phyloP scores from a whole-genome alignment of 2,888 invertebrate genomes.

The Omphaloscelis lunosa region DNA sequence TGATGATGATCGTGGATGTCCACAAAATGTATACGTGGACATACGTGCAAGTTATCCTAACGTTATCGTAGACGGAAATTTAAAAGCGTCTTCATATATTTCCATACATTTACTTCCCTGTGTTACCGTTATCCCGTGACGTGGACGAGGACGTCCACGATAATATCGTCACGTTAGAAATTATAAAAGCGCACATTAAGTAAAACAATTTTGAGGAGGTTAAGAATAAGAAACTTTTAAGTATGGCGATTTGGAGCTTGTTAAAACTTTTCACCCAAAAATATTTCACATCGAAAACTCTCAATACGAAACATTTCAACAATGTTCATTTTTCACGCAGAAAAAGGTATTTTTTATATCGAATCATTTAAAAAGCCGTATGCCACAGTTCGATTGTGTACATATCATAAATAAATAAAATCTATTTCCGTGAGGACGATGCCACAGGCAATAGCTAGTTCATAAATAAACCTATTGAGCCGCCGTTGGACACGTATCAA shows the following conservation, averaged over 20 bases:
- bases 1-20: too few relatives aligned
- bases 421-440: slow-evolving; percentile 3
- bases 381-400: slow-evolving; percentile 9
- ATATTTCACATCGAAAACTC: slow-evolving; percentile 7
- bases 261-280: slow-evolving; percentile 24
- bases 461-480: slow-evolving; percentile 49
- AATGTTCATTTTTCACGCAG: slow-evolving; percentile 7
- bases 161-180: background rate
- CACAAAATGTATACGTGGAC: background rate
- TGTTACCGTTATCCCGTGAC: too few relatives aligned
- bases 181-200: background rate
- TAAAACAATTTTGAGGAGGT: background rate
- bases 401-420: slow-evolving; percentile 35
- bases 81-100: too few relatives aligned
- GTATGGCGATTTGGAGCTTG: background rate
- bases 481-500: slow-evolving; percentile 53
- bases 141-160: background rate
- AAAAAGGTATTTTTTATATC: background rate
- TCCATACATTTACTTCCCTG: background rate
- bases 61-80: too few relatives aligned
- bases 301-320: slow-evolving; percentile 19
- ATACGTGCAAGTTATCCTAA: too few relatives aligned
- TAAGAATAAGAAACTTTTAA: slow-evolving; percentile 15
- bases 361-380: background rate
- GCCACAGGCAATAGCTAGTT: slow-evolving; percentile 30